phyloP scores from a whole-genome alignment of 1,140 invertebrate genomes.

The Arctopsyche grandis region DNA sequence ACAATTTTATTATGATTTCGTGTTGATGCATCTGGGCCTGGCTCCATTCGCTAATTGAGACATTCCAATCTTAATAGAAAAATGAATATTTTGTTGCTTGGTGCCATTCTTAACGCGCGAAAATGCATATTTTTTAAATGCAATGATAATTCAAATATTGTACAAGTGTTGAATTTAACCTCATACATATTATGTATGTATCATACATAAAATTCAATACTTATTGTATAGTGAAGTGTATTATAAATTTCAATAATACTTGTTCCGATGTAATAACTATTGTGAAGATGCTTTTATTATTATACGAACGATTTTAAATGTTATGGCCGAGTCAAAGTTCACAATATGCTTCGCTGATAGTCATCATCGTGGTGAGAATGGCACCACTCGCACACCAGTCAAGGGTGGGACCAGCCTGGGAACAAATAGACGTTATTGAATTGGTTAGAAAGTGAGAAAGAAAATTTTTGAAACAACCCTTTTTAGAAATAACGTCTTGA shows the following conservation, averaged over 20 bases:
- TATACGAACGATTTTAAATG: too few species aligned
- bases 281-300: too few species aligned
- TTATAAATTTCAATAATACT: too few species aligned
- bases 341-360: too few species aligned
- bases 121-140: too few species aligned
- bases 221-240: background rate
- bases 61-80: conserved; percentile 55
- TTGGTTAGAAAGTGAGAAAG: conserved; percentile 34
- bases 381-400: conserved; percentile 42
- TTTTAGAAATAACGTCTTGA: conserved; percentile 20
- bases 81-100: conserved; percentile 45
- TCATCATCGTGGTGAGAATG: conserved; percentile 6
- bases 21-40: conserved; percentile 11
- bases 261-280: too few species aligned
- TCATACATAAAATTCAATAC: background rate
- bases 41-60: conserved; percentile 53
- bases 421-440: conserved; percentile 49
- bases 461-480: conserved; percentile 19
- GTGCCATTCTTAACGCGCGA: conserved; percentile 17
- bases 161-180: background rate
- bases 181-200: too few species aligned
- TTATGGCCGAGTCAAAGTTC: too few species aligned
- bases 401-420: conserved; percentile 52
- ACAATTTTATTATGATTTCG: conserved; percentile 28
- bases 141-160: too few species aligned